These are phyloP conservation scores for Andricus grossulariae DNA, from an alignment of 1,140 invertebrate genomes.

Conservation along the genomic window DNA sequence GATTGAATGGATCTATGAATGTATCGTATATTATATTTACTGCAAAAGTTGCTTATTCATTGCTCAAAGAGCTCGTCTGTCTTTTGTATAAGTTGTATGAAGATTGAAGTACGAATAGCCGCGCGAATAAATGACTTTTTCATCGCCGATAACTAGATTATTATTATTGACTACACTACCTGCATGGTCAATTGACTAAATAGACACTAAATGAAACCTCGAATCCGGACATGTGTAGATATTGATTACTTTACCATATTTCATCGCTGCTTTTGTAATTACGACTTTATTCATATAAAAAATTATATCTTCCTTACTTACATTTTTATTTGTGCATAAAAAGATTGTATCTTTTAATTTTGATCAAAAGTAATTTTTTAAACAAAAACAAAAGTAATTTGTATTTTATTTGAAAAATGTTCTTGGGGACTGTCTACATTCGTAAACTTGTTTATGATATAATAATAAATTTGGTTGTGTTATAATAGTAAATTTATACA, in stretches of 20 bases:
- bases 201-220: background rate
- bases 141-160: constrained; percentile 1
- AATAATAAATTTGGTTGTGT: no score
- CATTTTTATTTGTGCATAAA: background rate
- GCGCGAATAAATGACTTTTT: background rate
- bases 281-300: constrained; percentile 15
- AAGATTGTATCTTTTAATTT: background rate
- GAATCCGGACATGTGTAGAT: background rate
- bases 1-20: constrained; percentile 37
- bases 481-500: no score
- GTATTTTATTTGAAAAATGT: no score
- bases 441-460: no score
- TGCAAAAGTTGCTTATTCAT: constrained; percentile 33
- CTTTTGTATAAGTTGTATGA: background rate
- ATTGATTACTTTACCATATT: constrained; percentile 24
- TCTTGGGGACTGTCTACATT: no score
- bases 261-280: background rate
- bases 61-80: background rate
- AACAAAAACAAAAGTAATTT: no score
- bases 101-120: background rate
- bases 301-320: constrained; percentile 10
- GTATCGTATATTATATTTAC: constrained; percentile 8
- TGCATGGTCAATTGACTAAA: constrained; percentile 15
- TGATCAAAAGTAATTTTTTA: background rate
- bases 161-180: constrained; percentile 23